phyloP scores from a whole-genome alignment of 2,797 vertebrate genomes.

The Picus viridis region DNA sequence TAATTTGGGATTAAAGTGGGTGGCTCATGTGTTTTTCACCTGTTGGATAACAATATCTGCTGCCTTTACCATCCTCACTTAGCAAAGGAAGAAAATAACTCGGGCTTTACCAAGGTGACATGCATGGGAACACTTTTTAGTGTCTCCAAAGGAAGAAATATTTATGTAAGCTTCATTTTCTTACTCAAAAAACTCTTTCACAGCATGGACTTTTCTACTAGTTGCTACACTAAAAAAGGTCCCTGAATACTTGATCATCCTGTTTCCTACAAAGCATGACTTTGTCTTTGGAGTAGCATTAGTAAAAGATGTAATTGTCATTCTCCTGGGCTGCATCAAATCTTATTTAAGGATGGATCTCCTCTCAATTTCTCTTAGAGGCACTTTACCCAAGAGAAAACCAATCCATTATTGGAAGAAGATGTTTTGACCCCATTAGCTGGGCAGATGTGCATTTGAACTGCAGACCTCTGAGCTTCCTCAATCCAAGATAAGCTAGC shows the following conservation, averaged over 20 bases:
- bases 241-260: background rate
- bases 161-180: background rate
- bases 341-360: constrained; percentile 68
- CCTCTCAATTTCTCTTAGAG: constrained; percentile 62
- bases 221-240: background rate
- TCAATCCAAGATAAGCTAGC: background rate
- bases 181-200: background rate
- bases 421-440: constrained; percentile 67
- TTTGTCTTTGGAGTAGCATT: constrained; percentile 24
- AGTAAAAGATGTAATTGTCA: constrained; percentile 64
- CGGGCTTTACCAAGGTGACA: background rate
- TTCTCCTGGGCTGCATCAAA: constrained; percentile 61
- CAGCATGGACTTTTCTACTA: background rate
- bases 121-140: background rate
- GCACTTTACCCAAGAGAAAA: constrained; percentile 50
- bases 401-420: constrained; percentile 66
- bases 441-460: constrained; percentile 63
- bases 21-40: background rate
- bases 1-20: background rate
- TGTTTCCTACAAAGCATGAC: constrained; percentile 5
- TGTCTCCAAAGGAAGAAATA: background rate
- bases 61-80: background rate
- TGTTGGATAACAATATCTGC: background rate
- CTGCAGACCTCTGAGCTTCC: constrained; percentile 31
- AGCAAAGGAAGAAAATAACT: background rate